These are phyloP conservation scores for Petrolisthes cinctipes DNA, from an alignment of 2,888 invertebrate species.

Conservation along the genomic window DNA sequence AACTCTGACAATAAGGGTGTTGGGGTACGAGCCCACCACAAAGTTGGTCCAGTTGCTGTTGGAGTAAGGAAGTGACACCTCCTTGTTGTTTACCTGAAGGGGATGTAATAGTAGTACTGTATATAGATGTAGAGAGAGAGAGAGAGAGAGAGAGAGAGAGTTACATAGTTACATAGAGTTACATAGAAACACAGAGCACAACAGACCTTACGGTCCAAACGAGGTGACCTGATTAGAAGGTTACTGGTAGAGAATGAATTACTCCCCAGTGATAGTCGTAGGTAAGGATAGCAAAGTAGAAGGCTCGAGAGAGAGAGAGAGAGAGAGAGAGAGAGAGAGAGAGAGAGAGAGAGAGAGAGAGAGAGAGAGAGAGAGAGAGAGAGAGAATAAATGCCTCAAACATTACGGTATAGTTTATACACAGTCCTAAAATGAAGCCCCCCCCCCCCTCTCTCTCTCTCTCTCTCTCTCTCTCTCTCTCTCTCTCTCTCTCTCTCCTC, in stretches of 20 bases:
- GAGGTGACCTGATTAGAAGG: too few relatives aligned
- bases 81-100: too few relatives aligned
- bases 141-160: conserved; percentile 34
- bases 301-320: conserved; percentile 23
- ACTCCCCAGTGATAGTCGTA: too few relatives aligned
- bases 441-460: neutral
- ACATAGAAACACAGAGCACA: too few relatives aligned
- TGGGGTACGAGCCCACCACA: too few relatives aligned
- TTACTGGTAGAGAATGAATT: too few relatives aligned
- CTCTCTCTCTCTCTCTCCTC: neutral
- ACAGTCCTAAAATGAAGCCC: neutral
- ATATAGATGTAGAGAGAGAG: conserved; percentile 20
- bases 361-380: neutral
- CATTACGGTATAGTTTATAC: neutral
- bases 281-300: neutral
- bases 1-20: too few relatives aligned
- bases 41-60: too few relatives aligned
- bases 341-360: conserved; percentile 16
- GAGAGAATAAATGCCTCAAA: neutral
- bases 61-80: too few relatives aligned
- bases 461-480: conserved; percentile 6
- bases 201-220: too few relatives aligned
- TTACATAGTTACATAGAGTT: neutral
- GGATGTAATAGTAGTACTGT: too few relatives aligned
- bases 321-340: conserved; percentile 25